A percentile compares a stretch with the other conserved stretches of the same genome.
These are phyloP conservation scores for Ameiurus melas DNA, from an alignment of 2,113 vertebrate genomes.

Conservation along the genomic window DNA sequence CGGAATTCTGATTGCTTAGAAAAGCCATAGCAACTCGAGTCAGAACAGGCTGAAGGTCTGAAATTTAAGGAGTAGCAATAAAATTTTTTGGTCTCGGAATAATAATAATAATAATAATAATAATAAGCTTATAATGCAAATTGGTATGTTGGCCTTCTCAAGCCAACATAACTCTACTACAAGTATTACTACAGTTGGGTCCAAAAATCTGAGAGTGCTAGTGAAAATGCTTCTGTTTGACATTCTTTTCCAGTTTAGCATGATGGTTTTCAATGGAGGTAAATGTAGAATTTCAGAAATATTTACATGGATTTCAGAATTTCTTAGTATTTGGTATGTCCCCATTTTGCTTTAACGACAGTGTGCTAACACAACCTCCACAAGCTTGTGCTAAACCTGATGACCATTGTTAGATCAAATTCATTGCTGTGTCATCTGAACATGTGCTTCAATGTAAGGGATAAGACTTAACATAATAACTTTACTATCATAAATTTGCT, in stretches of 20 bases:
- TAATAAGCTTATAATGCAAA: too few relatives aligned
- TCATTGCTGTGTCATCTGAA: background rate
- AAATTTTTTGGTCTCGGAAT: too few relatives aligned
- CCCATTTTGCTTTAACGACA: background rate
- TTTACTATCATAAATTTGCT: background rate
- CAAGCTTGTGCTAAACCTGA: background rate
- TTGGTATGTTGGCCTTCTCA: too few relatives aligned
- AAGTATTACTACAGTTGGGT: background rate
- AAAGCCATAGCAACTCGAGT: too few relatives aligned
- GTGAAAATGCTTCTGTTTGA: background rate
- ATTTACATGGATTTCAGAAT: too few relatives aligned
- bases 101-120: too few relatives aligned
- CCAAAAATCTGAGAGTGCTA: background rate
- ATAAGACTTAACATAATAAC: background rate
- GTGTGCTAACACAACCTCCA: background rate
- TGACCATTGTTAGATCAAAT: background rate
- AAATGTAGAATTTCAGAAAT: too few relatives aligned
- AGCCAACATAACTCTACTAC: background rate
- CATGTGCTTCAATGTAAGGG: background rate
- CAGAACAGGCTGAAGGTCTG: too few relatives aligned
- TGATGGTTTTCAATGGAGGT: too few relatives aligned
- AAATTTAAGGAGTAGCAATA: too few relatives aligned
- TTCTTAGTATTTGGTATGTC: background rate
- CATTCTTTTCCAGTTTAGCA: background rate
- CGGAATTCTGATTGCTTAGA: too few relatives aligned